Evolutionary conservation across 1,140 invertebrate genomes (phyloP), one percentile per base, ranked within the genome.

Genomic region (Drosophila teissieri): DNA sequence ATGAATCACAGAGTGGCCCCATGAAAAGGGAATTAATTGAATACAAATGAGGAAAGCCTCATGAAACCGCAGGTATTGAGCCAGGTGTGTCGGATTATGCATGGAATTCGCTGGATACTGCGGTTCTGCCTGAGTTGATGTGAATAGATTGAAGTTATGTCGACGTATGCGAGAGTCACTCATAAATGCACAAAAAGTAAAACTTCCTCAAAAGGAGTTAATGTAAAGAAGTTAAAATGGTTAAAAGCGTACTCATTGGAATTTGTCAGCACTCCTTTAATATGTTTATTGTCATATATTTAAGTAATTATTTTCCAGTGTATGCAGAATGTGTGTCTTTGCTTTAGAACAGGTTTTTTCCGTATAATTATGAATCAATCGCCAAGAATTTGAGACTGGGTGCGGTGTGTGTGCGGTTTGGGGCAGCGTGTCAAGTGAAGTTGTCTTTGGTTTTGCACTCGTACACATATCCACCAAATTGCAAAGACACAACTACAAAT

Each of bases 41-140:
- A 80, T 46, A 49, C 42, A 61, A 68, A 70, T 48, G 46, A 46
- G 24, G 17, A 31, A 24, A 60, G 55, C 12, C 22, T 19, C 45
- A 31, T 34, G 37, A 54, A 68, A 76, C 72, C 54, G 4, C 73
- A 76, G 58, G 11, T 51, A 44, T 48, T 53, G 31, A 14, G 49
- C 37, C 67, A 73, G 72, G 70, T 74, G 68, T 73, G 44, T 61
- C 45, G 37, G 60, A 37, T 57, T 64, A 31, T 54, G 54, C 17
- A 53, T 27, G 77, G 81, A 80, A 80, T 84, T 58, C 53, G 15
- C 40, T 6, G n/a, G 10, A 11, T 31, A 31, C 36, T 40, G 65
- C 61, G 68, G 78, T 85, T 85, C 78, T 81, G 82, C 78, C 79
- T 85, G 82, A 85, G 67, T 81, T 73, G 60, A 86, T 85, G 81